These are phyloP conservation scores for Tenthredo mesomela DNA, from an alignment of 2,888 invertebrate species.

Conservation along the genomic window DNA sequence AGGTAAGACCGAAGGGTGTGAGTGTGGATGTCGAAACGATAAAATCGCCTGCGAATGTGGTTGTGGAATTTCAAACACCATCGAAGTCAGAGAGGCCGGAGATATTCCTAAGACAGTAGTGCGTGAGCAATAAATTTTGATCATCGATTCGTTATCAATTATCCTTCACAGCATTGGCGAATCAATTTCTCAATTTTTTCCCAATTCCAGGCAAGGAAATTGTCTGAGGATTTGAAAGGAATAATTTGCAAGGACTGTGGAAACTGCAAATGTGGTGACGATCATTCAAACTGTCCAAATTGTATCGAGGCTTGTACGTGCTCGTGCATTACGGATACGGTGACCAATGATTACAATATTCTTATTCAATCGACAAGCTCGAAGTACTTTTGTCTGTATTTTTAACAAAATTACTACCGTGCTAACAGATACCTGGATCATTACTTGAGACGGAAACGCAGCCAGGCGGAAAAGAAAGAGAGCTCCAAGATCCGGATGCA, in stretches of 20 bases:
- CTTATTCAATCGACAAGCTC: neutral
- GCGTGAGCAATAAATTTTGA: neutral
- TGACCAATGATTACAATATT: neutral
- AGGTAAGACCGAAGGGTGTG: neutral
- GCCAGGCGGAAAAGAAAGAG: neutral
- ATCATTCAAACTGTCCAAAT: constrained; percentile 33
- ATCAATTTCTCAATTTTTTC: neutral
- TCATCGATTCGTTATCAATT: neutral
- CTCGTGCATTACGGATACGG: constrained; percentile 6
- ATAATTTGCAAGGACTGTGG: constrained; percentile 43
- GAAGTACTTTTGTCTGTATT: neutral
- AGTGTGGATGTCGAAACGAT: constrained; percentile 40
- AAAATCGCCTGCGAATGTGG: constrained; percentile 33
- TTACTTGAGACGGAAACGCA: neutral
- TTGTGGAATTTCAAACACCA: constrained; percentile 2
- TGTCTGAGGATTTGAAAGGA: constrained; percentile 29
- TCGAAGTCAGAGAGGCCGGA: constrained; percentile 10
- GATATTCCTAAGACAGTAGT: constrained; percentile 36
- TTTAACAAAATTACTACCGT: neutral
- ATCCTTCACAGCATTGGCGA: neutral
- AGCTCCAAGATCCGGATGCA: neutral
- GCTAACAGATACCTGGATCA: neutral
- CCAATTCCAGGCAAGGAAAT: constrained; percentile 5
- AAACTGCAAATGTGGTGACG: constrained; percentile 37
- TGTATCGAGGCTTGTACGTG: constrained; percentile 33